A percentile compares a stretch with the other conserved stretches of the same genome.
Evolutionary conservation across 2,113 vertebrate genomes (phyloP).

Genomic region (Holacanthus passer): DNA sequence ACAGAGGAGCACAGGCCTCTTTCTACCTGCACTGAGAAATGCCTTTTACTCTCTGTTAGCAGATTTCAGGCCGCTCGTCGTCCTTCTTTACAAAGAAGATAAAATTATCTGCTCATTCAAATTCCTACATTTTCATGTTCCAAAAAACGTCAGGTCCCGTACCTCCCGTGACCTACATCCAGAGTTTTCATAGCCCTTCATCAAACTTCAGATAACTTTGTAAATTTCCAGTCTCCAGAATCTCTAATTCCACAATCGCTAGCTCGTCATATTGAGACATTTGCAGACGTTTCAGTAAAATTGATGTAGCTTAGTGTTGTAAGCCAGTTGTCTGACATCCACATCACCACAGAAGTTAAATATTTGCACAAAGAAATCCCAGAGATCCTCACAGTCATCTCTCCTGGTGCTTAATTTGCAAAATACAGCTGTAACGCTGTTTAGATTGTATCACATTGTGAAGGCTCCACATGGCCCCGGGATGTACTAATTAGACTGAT

Average conservation of each 20-base stretch:
- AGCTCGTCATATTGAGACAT: slow-evolving; percentile 10
- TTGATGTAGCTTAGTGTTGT: slow-evolving; percentile 45
- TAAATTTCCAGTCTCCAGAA: not conserved
- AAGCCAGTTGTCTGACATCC: slow-evolving; percentile 62
- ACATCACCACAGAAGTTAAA: slow-evolving; percentile 59
- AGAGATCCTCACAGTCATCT: slow-evolving; percentile 57
- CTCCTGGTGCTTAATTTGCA: slow-evolving; percentile 70
- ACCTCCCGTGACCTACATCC: not conserved
- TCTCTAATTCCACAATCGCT: slow-evolving; percentile 5
- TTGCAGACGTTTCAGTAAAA: slow-evolving; percentile 35
- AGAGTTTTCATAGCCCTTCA: not conserved
- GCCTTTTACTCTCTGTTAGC: slow-evolving; percentile 10
- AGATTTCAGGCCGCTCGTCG: not conserved
- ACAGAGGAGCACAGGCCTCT: slow-evolving; percentile 30
- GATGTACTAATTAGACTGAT: slow-evolving; percentile 65
- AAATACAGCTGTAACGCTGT: slow-evolving; percentile 52
- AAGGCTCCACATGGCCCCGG: slow-evolving; percentile 39
- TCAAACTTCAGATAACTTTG: slow-evolving; percentile 14
- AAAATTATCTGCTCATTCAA: slow-evolving; percentile 19
- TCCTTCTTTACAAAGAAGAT: slow-evolving; percentile 4
- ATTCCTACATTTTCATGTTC: not conserved
- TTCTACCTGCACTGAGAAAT: slow-evolving; percentile 48
- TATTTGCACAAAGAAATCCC: slow-evolving; percentile 74
- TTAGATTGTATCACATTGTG: slow-evolving; percentile 57
- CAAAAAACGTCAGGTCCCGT: not conserved